Evolutionary conservation across 2,888 invertebrate genomes (phyloP).

Genomic region (Laspeyria flexula): DNA sequence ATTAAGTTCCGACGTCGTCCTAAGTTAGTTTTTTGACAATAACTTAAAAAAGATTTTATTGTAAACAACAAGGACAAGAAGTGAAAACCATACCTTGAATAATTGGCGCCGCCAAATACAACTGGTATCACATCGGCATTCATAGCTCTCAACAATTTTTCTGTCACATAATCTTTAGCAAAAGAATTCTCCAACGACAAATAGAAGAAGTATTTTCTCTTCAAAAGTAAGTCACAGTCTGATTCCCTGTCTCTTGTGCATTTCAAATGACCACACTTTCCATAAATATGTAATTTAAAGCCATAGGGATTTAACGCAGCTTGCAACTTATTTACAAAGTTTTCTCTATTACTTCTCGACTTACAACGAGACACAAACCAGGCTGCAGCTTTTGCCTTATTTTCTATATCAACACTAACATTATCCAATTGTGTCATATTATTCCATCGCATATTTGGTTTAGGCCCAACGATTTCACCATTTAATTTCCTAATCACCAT

Average conservation of each 20-base stretch:
- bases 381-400: conserved; percentile 71
- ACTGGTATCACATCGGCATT: conserved; percentile 88
- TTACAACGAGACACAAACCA: conserved; percentile 78
- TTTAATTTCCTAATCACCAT: conserved; percentile 57
- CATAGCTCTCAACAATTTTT: conserved; percentile 87
- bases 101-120: conserved; percentile 89
- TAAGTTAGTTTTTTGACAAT: too few relatives aligned
- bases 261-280: conserved; percentile 75
- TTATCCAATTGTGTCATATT: conserved; percentile 51
- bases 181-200: conserved; percentile 91
- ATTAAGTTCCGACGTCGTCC: too few relatives aligned
- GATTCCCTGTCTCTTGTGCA: conserved; percentile 55
- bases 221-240: conserved; percentile 65
- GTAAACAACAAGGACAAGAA: too few relatives aligned
- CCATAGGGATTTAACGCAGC: conserved; percentile 52
- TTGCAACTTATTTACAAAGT: conserved; percentile 54
- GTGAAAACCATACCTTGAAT: conserved; percentile 67
- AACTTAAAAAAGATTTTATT: too few relatives aligned
- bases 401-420: conserved; percentile 45
- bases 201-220: conserved; percentile 90
- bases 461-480: conserved; percentile 68
- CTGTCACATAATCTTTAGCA: conserved; percentile 82
- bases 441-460: conserved; percentile 34
- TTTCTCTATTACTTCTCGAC: conserved; percentile 58
- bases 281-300: conserved; percentile 81